Percentiles rank a stretch among this genome's conserved stretches.
Conservation (phyloP, 2,888 invertebrate genomes). For the Sarcophaga variegata region DNA sequence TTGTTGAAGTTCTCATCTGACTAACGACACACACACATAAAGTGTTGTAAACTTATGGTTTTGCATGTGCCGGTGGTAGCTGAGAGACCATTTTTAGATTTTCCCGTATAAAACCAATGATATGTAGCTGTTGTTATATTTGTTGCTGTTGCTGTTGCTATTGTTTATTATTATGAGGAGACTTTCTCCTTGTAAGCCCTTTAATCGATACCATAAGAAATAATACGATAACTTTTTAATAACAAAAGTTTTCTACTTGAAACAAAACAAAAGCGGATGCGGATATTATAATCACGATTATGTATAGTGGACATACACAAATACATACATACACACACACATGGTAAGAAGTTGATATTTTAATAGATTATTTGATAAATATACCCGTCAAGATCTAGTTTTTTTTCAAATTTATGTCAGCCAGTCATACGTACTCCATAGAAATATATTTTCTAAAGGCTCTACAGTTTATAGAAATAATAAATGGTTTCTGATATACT, state of each 20-base stretch:
- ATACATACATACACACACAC: too few relatives aligned
- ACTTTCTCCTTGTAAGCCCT: conserved; percentile 42
- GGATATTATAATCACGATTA: not conserved
- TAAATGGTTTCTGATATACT: too few relatives aligned
- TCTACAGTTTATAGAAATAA: too few relatives aligned
- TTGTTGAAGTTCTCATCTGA: not conserved
- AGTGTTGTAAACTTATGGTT: not conserved
- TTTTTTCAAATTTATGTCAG: too few relatives aligned
- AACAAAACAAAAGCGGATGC: conserved; percentile 21
- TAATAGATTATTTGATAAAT: too few relatives aligned
- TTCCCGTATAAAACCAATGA: not conserved
- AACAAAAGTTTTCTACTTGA: conserved; percentile 17
- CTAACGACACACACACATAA: not conserved
- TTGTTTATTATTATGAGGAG: not conserved
- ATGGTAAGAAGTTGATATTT: too few relatives aligned
- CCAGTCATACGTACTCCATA: too few relatives aligned
- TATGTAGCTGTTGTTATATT: conserved; percentile 38
- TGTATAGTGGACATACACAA: too few relatives aligned
- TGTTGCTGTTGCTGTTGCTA: conserved; percentile 16
- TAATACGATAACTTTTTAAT: not conserved
- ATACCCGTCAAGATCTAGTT: too few relatives aligned
- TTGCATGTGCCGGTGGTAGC: conserved; percentile 11
- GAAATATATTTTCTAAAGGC: too few relatives aligned
- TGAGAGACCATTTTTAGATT: conserved; percentile 54
- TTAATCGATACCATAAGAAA: conserved; percentile 48